Percentiles rank a stretch among this genome's conserved stretches.
These are phyloP conservation scores for Acomys russatus DNA, from an alignment of 2,797 vertebrate genomes.

Conservation along the genomic window DNA sequence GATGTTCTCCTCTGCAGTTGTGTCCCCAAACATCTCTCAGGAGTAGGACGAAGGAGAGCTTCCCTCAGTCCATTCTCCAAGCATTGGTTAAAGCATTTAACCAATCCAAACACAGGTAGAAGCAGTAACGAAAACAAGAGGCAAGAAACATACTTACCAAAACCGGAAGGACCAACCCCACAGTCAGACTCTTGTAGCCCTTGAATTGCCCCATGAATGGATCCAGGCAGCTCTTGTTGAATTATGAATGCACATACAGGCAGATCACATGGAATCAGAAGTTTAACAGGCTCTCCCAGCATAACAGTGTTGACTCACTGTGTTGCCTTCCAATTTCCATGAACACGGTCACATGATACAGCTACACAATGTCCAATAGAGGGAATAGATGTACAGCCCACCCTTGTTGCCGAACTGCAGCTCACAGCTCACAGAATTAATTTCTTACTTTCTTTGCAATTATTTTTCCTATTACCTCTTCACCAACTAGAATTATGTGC, in stretches of 20 bases:
- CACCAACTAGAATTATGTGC: not conserved
- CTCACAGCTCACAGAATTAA: not conserved
- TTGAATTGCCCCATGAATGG: not conserved
- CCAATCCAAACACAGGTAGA: not conserved
- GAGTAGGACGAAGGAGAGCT: not conserved
- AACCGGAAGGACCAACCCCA: slow-evolving; percentile 17
- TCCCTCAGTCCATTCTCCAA: not conserved
- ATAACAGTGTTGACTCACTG: not conserved
- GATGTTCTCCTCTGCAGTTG: not conserved
- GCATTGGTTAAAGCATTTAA: not conserved
- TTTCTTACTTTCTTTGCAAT: not conserved
- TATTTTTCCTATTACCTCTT: not conserved
- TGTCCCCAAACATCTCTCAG: not conserved
- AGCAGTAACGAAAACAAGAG: not conserved
- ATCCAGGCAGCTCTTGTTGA: not conserved
- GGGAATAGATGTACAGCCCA: not conserved
- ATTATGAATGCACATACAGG: not conserved
- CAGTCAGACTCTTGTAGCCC: not conserved
- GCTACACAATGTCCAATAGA: not conserved
- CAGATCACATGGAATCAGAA: not conserved
- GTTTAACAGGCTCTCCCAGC: not conserved
- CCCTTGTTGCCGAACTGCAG: rapidly evolving
- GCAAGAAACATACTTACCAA: slow-evolving; percentile 31
- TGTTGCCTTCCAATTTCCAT: not conserved
- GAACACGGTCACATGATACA: no score